Conservation (phyloP, 2,888 invertebrate genomes). For the Nomada flava region DNA sequence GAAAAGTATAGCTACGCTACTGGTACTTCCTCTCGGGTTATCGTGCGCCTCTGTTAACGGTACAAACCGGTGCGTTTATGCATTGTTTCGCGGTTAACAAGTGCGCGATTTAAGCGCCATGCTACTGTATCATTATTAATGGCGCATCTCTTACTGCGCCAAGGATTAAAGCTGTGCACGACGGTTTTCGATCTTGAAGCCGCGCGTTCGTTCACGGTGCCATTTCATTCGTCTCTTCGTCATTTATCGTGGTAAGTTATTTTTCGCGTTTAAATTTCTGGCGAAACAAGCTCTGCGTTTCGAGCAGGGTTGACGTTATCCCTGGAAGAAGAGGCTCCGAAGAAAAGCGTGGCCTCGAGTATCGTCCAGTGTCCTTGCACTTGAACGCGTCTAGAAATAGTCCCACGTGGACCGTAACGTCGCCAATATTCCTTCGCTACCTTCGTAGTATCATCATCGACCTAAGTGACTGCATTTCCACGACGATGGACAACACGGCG, state of each 20-base stretch:
- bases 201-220: too few relatives aligned
- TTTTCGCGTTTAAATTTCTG: not conserved
- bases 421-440: constrained; percentile 10
- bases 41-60: constrained; percentile 41
- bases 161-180: too few relatives aligned
- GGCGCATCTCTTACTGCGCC: too few relatives aligned
- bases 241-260: too few relatives aligned
- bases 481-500: constrained; percentile 13
- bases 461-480: constrained; percentile 17
- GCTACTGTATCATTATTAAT: not conserved
- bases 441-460: not conserved
- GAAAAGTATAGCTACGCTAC: constrained; percentile 21
- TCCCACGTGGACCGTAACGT: constrained; percentile 36
- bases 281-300: not conserved
- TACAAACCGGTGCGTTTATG: constrained; percentile 20
- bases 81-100: constrained; percentile 19
- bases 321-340: too few relatives aligned
- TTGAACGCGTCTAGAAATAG: constrained; percentile 17
- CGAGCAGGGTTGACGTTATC: too few relatives aligned
- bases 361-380: constrained; percentile 38
- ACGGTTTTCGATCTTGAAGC: too few relatives aligned
- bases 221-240: too few relatives aligned
- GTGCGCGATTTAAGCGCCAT: constrained; percentile 17
- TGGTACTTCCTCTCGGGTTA: constrained; percentile 27
- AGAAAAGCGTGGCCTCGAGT: constrained; percentile 15